Percentiles rank a stretch among this genome's conserved stretches.
These are phyloP conservation scores for Seladonia tumulorum DNA, from an alignment of 2,888 invertebrate species.

Conservation along the genomic window DNA sequence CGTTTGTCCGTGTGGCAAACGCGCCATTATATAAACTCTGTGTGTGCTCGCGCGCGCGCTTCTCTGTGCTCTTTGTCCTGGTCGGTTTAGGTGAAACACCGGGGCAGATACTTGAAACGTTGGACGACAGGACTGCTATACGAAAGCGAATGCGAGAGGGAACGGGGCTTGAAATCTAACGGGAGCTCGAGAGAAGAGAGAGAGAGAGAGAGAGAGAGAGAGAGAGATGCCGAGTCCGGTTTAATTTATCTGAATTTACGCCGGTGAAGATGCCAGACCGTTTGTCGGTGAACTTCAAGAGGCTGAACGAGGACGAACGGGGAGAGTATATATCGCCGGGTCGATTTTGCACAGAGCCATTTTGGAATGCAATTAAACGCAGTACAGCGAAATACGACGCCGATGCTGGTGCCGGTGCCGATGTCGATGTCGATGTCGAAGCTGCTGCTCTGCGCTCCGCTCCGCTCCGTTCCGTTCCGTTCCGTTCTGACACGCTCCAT, in stretches of 20 bases:
- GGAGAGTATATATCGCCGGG: slow-evolving; percentile 50
- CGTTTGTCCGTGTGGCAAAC: slow-evolving; percentile 35
- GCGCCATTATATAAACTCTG: slow-evolving; percentile 59
- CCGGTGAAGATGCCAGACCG: slow-evolving; percentile 65
- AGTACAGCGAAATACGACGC: slow-evolving; percentile 79
- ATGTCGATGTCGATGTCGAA: slow-evolving; percentile 17
- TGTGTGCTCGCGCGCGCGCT: slow-evolving; percentile 18
- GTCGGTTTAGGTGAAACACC: slow-evolving; percentile 61
- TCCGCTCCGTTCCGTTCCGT: background rate
- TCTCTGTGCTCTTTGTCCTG: slow-evolving; percentile 55
- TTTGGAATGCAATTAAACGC: slow-evolving; percentile 83
- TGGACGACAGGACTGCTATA: slow-evolving; percentile 13
- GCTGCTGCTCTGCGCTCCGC: slow-evolving; percentile 9
- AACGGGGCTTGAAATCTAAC: slow-evolving; percentile 47
- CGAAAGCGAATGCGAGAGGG: slow-evolving; percentile 23
- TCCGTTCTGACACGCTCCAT: background rate
- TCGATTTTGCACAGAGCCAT: slow-evolving; percentile 79
- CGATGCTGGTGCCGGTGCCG: slow-evolving; percentile 42
- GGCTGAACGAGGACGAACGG: slow-evolving; percentile 37
- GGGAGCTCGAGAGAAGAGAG: background rate
- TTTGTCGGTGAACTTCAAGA: slow-evolving; percentile 41
- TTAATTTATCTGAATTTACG: slow-evolving; percentile 74
- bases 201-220: background rate
- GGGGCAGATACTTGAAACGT: slow-evolving; percentile 61
- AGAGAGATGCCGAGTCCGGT: slow-evolving; percentile 33